Percentiles rank a stretch among this genome's conserved stretches.
Conservation (phyloP, 2,888 invertebrate genomes). For the Diarsia mendica region DNA sequence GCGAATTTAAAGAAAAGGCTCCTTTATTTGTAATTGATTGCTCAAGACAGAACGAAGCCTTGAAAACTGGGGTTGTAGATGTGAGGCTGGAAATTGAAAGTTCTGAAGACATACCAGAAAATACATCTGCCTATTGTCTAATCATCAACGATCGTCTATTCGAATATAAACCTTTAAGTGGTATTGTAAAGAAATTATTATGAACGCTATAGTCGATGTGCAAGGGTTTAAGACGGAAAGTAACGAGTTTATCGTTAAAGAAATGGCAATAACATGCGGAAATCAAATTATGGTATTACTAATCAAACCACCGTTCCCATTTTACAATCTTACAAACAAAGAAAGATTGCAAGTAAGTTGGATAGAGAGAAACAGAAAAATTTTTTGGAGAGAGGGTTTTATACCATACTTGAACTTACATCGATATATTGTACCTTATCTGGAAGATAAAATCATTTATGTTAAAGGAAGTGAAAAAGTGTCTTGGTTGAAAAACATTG, state of each 20-base stretch:
- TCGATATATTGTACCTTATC: neutral
- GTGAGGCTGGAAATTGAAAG: constrained; percentile 2
- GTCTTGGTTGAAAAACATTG: neutral
- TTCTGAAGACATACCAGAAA: constrained; percentile 2
- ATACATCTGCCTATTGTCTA: constrained; percentile 9
- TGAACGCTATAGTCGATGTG: constrained; percentile 7
- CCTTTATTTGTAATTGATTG: constrained; percentile 12
- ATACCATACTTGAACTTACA: neutral
- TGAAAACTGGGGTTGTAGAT: neutral
- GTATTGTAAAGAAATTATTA: constrained; percentile 1
- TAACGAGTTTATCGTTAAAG: constrained; percentile 3
- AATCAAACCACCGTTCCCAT: constrained; percentile 1
- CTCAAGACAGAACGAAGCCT: constrained; percentile 6
- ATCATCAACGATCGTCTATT: constrained; percentile 4
- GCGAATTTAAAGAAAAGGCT: neutral
- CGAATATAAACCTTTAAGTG: constrained; percentile 1
- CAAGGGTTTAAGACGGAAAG: constrained; percentile 8
- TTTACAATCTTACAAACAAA: neutral
- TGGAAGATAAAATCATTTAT: neutral
- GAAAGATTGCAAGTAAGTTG: neutral
- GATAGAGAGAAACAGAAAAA: neutral
- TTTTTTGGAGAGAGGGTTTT: neutral
- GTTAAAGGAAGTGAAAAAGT: neutral
- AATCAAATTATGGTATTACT: neutral
- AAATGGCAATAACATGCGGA: neutral